Evolutionary conservation across 2,113 vertebrate genomes (phyloP).

Genomic region (Pyxicephalus adspersus): DNA sequence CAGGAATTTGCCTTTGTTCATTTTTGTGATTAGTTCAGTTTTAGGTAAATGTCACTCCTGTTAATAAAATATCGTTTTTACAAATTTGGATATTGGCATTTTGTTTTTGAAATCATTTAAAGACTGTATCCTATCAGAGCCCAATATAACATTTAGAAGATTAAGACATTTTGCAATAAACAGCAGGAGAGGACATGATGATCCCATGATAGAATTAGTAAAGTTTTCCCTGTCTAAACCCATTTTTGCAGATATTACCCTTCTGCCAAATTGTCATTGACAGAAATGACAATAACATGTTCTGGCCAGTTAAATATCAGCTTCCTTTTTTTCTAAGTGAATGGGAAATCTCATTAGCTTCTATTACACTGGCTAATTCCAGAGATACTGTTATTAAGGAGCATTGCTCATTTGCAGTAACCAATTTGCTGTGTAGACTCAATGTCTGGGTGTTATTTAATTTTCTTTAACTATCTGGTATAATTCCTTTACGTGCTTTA

Average conservation of each 20-base stretch:
- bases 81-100: no score
- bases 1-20: no score
- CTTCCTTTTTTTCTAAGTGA: conserved; percentile 40
- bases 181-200: not conserved
- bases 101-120: no score
- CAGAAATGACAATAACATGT: conserved; percentile 58
- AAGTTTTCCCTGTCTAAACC: conserved; percentile 30
- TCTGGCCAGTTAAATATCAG: conserved; percentile 49
- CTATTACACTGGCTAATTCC: conserved; percentile 53
- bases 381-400: conserved; percentile 48
- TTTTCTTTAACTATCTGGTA: conserved; percentile 27
- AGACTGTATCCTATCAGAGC: not conserved
- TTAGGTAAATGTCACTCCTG: no score
- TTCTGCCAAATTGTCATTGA: conserved; percentile 52
- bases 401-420: conserved; percentile 48
- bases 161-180: not conserved
- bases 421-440: conserved; percentile 46
- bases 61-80: no score
- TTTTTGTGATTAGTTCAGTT: no score
- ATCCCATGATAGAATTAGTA: not conserved
- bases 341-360: conserved; percentile 53
- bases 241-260: conserved; percentile 38
- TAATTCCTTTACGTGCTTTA: not conserved
- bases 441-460: conserved; percentile 38
- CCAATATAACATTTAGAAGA: not conserved